These are phyloP conservation scores for Platyrinchus mystaceus DNA, from an alignment of 2,797 vertebrate species.

Conservation along the genomic window DNA sequence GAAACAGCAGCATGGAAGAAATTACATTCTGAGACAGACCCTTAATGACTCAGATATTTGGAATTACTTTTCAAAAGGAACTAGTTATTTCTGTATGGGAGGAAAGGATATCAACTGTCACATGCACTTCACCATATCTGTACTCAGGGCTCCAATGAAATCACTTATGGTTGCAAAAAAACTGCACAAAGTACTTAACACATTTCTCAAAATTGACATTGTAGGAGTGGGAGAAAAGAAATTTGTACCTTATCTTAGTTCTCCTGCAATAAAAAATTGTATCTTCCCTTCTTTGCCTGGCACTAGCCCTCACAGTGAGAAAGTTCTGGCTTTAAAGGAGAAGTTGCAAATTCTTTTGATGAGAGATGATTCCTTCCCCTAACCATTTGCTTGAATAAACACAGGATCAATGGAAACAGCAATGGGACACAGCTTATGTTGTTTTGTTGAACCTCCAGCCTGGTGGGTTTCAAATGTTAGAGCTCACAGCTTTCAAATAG, in stretches of 20 bases:
- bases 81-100: conserved; percentile 35
- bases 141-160: neutral
- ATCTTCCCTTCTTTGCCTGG: neutral
- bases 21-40: neutral
- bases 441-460: neutral
- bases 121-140: neutral
- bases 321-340: neutral
- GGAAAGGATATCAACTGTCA: neutral
- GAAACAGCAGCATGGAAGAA: neutral
- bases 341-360: neutral
- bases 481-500: neutral
- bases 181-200: neutral
- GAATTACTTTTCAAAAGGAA: conserved; percentile 70
- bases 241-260: neutral
- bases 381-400: neutral
- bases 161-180: neutral
- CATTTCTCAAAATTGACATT: neutral
- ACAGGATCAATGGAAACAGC: neutral
- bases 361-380: neutral
- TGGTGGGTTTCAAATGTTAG: neutral
- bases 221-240: neutral
- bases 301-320: neutral
- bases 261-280: neutral
- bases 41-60: conserved; percentile 70
- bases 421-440: neutral